These are phyloP conservation scores for Nomada goodeniana DNA, from an alignment of 2,888 invertebrate genomes.

Conservation along the genomic window DNA sequence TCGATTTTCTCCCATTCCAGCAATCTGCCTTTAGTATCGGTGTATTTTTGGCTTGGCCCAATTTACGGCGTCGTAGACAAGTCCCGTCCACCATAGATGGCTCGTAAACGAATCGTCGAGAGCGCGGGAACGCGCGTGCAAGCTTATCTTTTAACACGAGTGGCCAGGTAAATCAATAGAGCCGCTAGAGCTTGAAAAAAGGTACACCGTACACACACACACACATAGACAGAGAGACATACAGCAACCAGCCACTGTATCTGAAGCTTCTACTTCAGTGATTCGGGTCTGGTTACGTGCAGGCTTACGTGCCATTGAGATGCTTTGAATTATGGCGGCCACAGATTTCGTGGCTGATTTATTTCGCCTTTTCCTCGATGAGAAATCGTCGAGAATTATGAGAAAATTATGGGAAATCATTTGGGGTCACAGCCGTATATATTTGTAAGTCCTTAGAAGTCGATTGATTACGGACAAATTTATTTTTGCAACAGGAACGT, in stretches of 20 bases:
- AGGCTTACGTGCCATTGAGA: constrained; percentile 56
- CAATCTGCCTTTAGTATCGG: constrained; percentile 16
- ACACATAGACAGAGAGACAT: no score
- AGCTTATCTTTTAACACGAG: constrained; percentile 64
- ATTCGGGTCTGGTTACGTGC: constrained; percentile 48
- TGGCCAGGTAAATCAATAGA: constrained; percentile 68
- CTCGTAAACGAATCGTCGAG: constrained; percentile 41
- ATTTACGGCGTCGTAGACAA: constrained; percentile 24
- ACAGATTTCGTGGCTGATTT: constrained; percentile 38
- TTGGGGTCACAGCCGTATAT: no score
- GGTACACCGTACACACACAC: background rate
- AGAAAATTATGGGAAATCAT: no score
- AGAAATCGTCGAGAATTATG: background rate
- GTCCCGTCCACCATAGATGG: constrained; percentile 14
- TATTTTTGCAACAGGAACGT: no score
- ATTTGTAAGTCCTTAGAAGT: no score
- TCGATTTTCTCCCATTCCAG: constrained; percentile 3
- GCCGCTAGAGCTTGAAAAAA: constrained; percentile 53
- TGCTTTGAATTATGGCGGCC: constrained; percentile 51
- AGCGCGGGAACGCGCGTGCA: constrained; percentile 30
- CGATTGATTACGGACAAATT: no score
- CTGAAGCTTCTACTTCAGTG: constrained; percentile 62
- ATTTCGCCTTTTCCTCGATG: background rate
- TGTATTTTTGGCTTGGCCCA: constrained; percentile 37
- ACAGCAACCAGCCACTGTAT: constrained; percentile 34